Evolutionary conservation across 1,140 invertebrate genomes (phyloP).

Genomic region (Drosophila azteca): DNA sequence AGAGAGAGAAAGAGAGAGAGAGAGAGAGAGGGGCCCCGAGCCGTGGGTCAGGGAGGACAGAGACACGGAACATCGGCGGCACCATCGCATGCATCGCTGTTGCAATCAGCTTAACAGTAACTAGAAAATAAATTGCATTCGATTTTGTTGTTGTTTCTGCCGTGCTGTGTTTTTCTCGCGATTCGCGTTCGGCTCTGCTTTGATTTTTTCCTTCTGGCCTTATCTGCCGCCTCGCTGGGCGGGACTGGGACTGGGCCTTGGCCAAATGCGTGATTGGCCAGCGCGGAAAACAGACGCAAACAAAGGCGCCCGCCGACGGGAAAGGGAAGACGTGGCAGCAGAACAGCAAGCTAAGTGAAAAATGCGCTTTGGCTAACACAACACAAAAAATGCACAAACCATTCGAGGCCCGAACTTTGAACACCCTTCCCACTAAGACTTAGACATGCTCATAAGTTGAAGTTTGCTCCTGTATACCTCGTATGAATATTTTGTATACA

Average conservation of each 20-base stretch:
- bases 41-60: constrained; percentile 6
- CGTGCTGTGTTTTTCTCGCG: constrained; percentile 11
- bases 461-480: no score
- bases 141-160: constrained; percentile 60
- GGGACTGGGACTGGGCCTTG: constrained; percentile 32
- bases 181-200: background rate
- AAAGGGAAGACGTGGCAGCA: constrained; percentile 33
- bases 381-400: constrained; percentile 4
- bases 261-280: constrained; percentile 75
- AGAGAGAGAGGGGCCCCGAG: background rate
- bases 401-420: no score
- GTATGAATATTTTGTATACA: no score
- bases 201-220: constrained; percentile 27
- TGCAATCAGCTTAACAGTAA: constrained; percentile 81
- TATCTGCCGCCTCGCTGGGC: constrained; percentile 52
- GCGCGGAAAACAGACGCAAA: constrained; percentile 49
- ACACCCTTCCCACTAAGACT: no score
- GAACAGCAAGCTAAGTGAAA: constrained; percentile 53
- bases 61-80: constrained; percentile 27
- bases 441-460: no score
- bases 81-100: constrained; percentile 45
- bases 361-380: constrained; percentile 57
- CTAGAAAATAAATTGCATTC: constrained; percentile 81
- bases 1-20: background rate
- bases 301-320: constrained; percentile 28